Evolutionary conservation across 2,113 vertebrate species (phyloP), one percentile per base, ranked within the genome.

Genomic region (Tragelaphus imberbis): DNA sequence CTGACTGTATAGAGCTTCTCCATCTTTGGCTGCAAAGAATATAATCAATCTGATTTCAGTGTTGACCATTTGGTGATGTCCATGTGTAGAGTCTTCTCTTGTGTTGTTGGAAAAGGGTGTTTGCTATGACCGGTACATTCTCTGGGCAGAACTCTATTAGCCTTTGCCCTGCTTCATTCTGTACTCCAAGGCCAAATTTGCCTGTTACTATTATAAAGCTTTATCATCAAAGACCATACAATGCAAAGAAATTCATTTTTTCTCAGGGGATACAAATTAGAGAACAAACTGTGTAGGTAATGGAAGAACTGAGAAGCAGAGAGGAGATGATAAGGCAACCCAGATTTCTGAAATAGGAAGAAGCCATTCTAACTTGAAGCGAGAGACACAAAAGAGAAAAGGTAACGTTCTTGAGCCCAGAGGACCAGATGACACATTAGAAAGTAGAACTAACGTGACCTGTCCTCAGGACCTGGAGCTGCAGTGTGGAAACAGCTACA

Each of bases 321-420:
- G 27, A 59, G 14, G 16, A 49, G 8, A 56, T 28, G 49, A 2
- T 30, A 59, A 91, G 6, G 25, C 1, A n/a, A 36, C 36, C 30
- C 44, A 47, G 8, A 65, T 58, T 65, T 90, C 13, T 77, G 36
- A 95, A 11, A 23, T 1, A 51, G 21, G 9, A 36, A 25, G 21
- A 82, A 82, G 33, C 15, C 21, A 15, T 13, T 71, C 84, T 12
- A 36, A 4, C 14, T 7, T 33, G 82, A 75, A 51, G 12, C 10
- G 0, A 87, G 11, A 11, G 49, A 40, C 56, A 65, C 28, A 33
- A 55, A 56, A 53, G 51, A 71, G 40, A 56, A 61, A 86, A 88
- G 36, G 21, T 14, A 0, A 10, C 0, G 5, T 23, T 63, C 19
- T 8, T 6, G 36, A 89, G 19, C 3, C 13, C 14, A 28, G 53